Conservation (phyloP, 2,113 vertebrate species). For the Apodemus sylvaticus region DNA sequence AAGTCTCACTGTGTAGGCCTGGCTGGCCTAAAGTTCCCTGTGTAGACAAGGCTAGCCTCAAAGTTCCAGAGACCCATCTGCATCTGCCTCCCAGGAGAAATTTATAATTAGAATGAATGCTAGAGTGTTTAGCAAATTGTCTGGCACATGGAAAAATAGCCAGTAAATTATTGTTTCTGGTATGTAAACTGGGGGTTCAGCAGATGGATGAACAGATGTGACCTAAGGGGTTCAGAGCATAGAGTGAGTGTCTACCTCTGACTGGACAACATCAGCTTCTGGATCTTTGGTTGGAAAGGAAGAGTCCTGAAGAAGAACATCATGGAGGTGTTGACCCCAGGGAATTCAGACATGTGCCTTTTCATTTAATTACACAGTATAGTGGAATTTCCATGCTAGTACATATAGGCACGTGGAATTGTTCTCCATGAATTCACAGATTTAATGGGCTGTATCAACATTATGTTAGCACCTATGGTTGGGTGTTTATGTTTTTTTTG, state of each 20-base stretch:
- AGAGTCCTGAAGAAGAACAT: neutral
- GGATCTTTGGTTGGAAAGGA: neutral
- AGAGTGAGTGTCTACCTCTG: neutral
- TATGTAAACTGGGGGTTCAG: neutral
- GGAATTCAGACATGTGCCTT: neutral
- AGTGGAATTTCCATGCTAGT: neutral
- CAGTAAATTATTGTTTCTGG: neutral
- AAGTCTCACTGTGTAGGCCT: neutral
- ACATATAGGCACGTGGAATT: neutral
- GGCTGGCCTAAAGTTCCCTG: neutral
- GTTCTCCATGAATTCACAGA: neutral
- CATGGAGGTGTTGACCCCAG: neutral
- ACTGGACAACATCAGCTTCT: neutral
- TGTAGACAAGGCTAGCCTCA: neutral
- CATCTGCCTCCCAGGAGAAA: neutral
- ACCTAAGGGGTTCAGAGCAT: neutral
- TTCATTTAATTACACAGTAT: neutral
- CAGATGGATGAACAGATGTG: neutral
- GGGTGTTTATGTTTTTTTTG: neutral
- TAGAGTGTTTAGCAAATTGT: constrained; percentile 42
- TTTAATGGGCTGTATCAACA: neutral
- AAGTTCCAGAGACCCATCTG: neutral
- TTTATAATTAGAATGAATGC: neutral
- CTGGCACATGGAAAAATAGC: neutral
- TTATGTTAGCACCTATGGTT: neutral